phyloP scores from a whole-genome alignment of 2,797 vertebrate species.

The Buceros bicornis region DNA sequence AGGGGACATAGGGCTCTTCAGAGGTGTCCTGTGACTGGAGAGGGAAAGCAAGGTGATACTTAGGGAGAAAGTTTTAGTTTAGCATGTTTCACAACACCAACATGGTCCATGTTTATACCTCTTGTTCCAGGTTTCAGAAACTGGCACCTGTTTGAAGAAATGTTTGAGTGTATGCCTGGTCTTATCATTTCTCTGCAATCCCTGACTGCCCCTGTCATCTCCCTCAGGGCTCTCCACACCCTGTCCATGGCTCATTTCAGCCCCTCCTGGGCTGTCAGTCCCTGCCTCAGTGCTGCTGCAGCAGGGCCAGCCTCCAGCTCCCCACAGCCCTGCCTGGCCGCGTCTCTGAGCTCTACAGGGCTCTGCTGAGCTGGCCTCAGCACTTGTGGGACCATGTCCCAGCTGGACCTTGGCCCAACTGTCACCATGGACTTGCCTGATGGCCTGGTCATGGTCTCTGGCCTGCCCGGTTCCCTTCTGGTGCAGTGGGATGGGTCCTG shows the following conservation, averaged over 20 bases:
- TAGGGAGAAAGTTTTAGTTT: not conserved
- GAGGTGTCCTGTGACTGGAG: not conserved
- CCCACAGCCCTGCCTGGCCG: too few relatives aligned
- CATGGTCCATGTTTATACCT: not conserved
- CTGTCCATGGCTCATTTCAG: not conserved
- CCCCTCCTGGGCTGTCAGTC: accelerated
- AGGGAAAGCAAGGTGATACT: not conserved
- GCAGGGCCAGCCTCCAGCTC: accelerated
- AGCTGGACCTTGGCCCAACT: not conserved
- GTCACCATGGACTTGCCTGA: accelerated
- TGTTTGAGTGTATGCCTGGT: not conserved
- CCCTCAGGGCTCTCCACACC: accelerated
- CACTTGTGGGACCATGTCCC: accelerated
- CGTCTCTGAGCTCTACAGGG: too few relatives aligned
- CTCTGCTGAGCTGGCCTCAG: not conserved
- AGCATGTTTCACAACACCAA: not conserved
- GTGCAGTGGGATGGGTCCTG: accelerated
- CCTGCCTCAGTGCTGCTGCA: accelerated
- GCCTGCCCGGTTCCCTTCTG: not conserved
- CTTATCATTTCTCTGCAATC: not conserved
- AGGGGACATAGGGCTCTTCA: not conserved
- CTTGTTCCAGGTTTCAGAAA: not conserved
- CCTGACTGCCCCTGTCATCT: not conserved
- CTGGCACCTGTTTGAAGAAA: not conserved
- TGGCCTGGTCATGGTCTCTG: accelerated